Conservation (phyloP, 2,888 invertebrate genomes). For the Chymomyza amoena region DNA sequence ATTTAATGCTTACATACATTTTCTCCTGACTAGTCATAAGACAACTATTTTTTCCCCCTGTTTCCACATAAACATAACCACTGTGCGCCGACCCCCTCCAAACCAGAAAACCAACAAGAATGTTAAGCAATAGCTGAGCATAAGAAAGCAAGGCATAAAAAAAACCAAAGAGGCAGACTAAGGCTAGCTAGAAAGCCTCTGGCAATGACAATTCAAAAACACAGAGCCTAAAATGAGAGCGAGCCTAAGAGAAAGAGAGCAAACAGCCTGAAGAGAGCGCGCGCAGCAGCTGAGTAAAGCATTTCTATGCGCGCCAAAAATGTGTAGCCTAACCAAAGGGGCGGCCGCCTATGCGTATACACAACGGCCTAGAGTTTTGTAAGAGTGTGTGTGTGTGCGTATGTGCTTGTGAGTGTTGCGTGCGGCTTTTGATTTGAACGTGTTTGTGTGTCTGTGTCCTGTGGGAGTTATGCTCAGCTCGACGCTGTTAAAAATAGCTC, state of each 20-base stretch:
- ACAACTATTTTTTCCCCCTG: too few relatives aligned
- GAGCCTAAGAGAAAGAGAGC: constrained; percentile 11
- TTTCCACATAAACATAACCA: too few relatives aligned
- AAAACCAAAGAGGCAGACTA: constrained; percentile 18
- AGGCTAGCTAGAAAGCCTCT: constrained; percentile 10
- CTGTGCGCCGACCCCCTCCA: too few relatives aligned
- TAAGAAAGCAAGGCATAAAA: constrained; percentile 1
- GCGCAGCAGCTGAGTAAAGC: constrained; percentile 10
- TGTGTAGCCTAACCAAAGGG: constrained; percentile 46
- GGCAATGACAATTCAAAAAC: constrained; percentile 51
- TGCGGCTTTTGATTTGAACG: constrained; percentile 13
- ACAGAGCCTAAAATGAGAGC: constrained; percentile 24
- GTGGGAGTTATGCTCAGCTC: constrained; percentile 33
- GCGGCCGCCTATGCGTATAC: constrained; percentile 43
- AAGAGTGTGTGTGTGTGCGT: not conserved
- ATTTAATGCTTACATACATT: too few relatives aligned
- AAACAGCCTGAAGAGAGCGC: constrained; percentile 5
- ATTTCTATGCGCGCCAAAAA: constrained; percentile 37
- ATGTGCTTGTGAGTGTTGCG: not conserved
- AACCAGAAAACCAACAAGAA: too few relatives aligned
- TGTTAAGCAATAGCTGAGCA: not conserved
- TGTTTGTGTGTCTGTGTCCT: constrained; percentile 3
- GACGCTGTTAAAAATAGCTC: constrained; percentile 65
- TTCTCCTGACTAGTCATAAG: too few relatives aligned
- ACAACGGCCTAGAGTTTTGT: not conserved